Conservation (phyloP, 2,888 invertebrate species). For the Drosophila eohydei region DNA sequence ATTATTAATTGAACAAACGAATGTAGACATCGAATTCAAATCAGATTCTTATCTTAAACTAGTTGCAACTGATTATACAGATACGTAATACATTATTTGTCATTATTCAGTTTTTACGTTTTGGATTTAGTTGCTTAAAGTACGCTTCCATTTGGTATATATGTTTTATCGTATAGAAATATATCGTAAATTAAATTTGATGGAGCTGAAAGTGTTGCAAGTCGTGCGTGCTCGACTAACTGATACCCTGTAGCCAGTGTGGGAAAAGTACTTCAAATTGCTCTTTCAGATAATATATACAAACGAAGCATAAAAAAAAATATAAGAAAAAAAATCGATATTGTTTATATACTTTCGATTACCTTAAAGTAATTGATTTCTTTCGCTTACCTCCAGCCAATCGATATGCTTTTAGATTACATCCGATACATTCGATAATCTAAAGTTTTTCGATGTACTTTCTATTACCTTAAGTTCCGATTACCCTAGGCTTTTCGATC, state of each 20-base stretch:
- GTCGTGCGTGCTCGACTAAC: slow-evolving; percentile 6
- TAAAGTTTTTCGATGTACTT: not conserved
- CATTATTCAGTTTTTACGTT: slow-evolving; percentile 75
- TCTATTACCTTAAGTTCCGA: not conserved
- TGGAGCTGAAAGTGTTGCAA: not conserved
- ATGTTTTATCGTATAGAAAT: slow-evolving; percentile 22
- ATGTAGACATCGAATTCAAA: slow-evolving; percentile 10
- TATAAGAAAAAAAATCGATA: not conserved
- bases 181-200: slow-evolving; percentile 23
- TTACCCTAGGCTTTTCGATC: not conserved
- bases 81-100: slow-evolving; percentile 74
- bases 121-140: slow-evolving; percentile 61
- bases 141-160: slow-evolving; percentile 26
- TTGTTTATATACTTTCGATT: not conserved
- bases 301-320: not conserved
- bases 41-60: slow-evolving; percentile 43
- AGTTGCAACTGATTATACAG: slow-evolving; percentile 53
- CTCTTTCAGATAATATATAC: not conserved
- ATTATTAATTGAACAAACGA: not conserved
- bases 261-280: not conserved
- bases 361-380: not conserved
- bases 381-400: not conserved
- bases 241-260: slow-evolving; percentile 10
- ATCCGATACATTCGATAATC: too few relatives aligned
- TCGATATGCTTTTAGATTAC: not conserved